A percentile compares a stretch with the other conserved stretches of the same genome.
These are phyloP conservation scores for Ophion ellenae DNA, from an alignment of 2,888 invertebrate genomes.

Conservation along the genomic window DNA sequence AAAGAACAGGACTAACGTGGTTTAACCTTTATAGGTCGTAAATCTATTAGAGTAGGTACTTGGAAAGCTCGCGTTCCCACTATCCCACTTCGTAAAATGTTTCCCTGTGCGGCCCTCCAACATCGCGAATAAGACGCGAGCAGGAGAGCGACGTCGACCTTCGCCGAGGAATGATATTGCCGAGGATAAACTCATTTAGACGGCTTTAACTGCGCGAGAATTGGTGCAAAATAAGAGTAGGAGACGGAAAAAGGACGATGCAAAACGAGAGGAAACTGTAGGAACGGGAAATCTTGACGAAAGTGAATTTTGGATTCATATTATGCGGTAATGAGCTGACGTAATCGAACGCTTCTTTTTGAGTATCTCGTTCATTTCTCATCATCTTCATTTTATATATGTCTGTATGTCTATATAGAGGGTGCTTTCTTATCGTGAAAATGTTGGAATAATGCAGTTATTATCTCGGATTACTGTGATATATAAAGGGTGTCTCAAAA, in stretches of 20 bases:
- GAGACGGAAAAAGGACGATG: conserved; percentile 44
- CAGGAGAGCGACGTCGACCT: conserved; percentile 34
- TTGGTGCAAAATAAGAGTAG: conserved; percentile 79
- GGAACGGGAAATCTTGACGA: conserved; percentile 66
- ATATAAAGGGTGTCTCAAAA: too few species aligned
- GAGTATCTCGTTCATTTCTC: conserved; percentile 43
- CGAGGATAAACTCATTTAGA: conserved; percentile 81
- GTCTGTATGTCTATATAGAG: not conserved
- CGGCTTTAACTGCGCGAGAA: conserved; percentile 78
- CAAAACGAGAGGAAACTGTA: conserved; percentile 1
- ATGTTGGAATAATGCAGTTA: too few species aligned
- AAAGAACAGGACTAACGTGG: conserved; percentile 83
- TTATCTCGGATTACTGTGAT: too few species aligned
- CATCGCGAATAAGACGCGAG: conserved; percentile 19
- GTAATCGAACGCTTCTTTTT: conserved; percentile 61
- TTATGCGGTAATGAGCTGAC: conserved; percentile 61
- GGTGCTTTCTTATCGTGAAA: too few species aligned
- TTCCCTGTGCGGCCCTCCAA: conserved; percentile 7
- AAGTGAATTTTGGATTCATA: conserved; percentile 64
- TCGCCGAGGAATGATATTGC: conserved; percentile 79
- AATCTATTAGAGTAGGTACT: conserved; percentile 81
- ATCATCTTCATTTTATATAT: conserved; percentile 20
- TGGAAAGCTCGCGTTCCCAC: conserved; percentile 39
- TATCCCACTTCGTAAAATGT: conserved; percentile 17
- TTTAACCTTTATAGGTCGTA: conserved; percentile 83